Conservation (phyloP, 1,140 invertebrate species). For the Bombus sibiricus region DNA sequence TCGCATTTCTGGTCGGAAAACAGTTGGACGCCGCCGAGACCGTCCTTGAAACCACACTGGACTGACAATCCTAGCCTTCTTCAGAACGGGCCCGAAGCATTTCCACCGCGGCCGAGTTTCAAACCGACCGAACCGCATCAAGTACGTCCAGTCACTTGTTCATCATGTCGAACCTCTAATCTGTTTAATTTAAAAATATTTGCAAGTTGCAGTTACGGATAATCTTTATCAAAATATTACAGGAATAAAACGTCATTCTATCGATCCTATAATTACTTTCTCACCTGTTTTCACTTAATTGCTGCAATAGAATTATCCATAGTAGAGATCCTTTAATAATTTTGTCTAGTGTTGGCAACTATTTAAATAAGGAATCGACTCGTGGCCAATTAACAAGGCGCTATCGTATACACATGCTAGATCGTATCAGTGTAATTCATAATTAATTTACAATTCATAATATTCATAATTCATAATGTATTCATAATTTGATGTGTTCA, state of each 20-base stretch:
- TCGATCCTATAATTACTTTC: no score
- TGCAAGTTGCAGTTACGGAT: no score
- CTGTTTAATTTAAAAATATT: no score
- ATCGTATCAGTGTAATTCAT: not conserved
- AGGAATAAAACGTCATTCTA: no score
- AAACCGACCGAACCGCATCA: slow-evolving; percentile 77
- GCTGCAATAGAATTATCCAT: no score
- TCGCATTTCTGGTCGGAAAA: slow-evolving; percentile 76
- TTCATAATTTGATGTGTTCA: not conserved
- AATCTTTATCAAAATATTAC: no score
- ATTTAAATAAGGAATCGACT: not conserved
- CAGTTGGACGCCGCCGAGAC: slow-evolving; percentile 75
- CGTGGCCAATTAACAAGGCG: not conserved
- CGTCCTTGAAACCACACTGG: slow-evolving; percentile 81
- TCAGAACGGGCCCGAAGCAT: slow-evolving; percentile 74
- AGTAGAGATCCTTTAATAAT: not conserved
- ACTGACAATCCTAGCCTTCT: slow-evolving; percentile 73
- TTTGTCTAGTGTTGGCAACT: not conserved
- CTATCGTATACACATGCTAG: not conserved
- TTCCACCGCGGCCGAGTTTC: slow-evolving; percentile 76
- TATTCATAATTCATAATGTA: no score
- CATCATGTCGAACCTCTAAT: no score
- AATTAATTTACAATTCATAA: no score
- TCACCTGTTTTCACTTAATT: no score
- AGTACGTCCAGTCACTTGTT: slow-evolving; percentile 59